These are phyloP conservation scores for Colistium nudipinnis DNA, from an alignment of 2,113 vertebrate species.

Conservation along the genomic window DNA sequence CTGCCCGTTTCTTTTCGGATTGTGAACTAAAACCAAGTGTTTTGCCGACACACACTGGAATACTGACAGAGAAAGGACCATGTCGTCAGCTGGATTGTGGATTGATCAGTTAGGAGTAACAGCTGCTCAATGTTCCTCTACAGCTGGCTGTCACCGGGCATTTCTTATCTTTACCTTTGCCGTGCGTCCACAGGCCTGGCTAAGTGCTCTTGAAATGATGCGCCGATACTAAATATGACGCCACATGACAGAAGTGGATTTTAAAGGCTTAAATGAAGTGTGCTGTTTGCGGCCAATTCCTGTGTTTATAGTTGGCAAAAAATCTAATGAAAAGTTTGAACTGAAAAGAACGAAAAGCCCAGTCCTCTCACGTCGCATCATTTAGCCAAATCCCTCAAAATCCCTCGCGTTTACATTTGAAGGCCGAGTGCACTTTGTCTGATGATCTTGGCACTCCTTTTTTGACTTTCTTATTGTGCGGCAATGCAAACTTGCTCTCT, in stretches of 20 bases:
- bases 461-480: background rate
- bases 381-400: background rate
- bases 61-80: slow-evolving; percentile 36
- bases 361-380: background rate
- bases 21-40: slow-evolving; percentile 44
- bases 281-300: no score
- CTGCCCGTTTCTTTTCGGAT: slow-evolving; percentile 30
- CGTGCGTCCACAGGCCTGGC: background rate
- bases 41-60: slow-evolving; percentile 1
- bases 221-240: background rate
- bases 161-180: background rate
- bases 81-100: slow-evolving; percentile 21
- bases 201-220: background rate
- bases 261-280: no score
- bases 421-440: no score
- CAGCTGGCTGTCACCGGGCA: background rate
- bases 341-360: background rate
- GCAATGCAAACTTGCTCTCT: background rate
- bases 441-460: no score
- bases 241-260: slow-evolving; percentile 2
- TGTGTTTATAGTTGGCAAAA: no score
- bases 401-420: no score
- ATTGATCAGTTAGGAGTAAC: slow-evolving; percentile 36
- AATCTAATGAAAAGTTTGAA: no score
- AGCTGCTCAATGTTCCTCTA: slow-evolving; percentile 69